phyloP scores from a whole-genome alignment of 2,113 vertebrate species.

The Enhydra lutris region DNA sequence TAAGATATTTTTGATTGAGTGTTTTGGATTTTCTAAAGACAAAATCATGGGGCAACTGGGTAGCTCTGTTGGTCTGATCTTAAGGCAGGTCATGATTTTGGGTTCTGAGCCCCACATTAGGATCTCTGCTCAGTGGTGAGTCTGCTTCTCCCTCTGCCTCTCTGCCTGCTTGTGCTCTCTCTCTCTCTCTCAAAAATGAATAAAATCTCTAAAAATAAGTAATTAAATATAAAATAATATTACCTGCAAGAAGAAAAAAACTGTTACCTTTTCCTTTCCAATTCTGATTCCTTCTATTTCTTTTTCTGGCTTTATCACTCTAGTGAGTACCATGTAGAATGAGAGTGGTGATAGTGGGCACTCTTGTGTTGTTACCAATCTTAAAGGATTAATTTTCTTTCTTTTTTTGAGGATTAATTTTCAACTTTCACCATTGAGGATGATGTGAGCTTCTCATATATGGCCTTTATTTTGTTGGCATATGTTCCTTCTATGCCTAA shows the following conservation, averaged over 20 bases:
- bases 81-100: too few relatives aligned
- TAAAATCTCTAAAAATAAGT: too few relatives aligned
- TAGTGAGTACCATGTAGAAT: background rate
- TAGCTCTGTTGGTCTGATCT: too few relatives aligned
- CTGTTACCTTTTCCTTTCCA: background rate
- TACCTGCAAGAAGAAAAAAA: background rate
- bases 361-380: background rate
- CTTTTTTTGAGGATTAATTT: background rate
- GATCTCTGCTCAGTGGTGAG: too few relatives aligned
- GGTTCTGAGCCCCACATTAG: too few relatives aligned
- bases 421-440: background rate
- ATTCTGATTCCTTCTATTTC: background rate
- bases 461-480: background rate
- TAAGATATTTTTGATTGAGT: background rate
- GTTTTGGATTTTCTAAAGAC: background rate
- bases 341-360: background rate
- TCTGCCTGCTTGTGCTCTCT: too few relatives aligned
- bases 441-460: background rate
- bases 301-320: background rate
- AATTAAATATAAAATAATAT: background rate
- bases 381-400: background rate
- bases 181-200: too few relatives aligned
- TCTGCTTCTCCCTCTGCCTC: too few relatives aligned
- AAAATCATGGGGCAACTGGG: background rate
- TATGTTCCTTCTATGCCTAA: background rate